Evolutionary conservation across 1,140 invertebrate genomes (phyloP), one percentile per base, ranked within the genome.

Genomic region (Diuraphis noxia): DNA sequence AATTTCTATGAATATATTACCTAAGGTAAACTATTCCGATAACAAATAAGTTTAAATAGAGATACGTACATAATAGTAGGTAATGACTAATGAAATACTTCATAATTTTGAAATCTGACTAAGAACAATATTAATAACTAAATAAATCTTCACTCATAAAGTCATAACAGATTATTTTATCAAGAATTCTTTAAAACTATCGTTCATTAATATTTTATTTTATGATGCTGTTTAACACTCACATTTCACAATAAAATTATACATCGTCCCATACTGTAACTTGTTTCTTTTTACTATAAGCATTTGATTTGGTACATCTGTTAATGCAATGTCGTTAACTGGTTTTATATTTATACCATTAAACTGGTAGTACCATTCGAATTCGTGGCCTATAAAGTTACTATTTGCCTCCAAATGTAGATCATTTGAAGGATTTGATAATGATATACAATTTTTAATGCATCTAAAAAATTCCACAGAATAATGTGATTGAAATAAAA

Each of bases 401-500:
- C 25, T 9, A 25, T 81, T 40, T 40, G 79, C 23, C 23, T 81
- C 79, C 79, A 81, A 81, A 81, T 81, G 36, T 25, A 81, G 25
- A 30, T 81, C 25, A 81, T 81, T 81, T 38, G 38, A 81, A 23
- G 79, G 79, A 81, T 81, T 81, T 38, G 79, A 81, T 81, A 81
- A 30, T 25, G 79, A 38, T 38, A 38, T 40, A 17, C 79, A 81
- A 40, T 81, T 81, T 81, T 81, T 81, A 25, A 81, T 81, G 9
- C 79, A 81, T 81, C 79, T 81, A 81, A 81, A 81, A 81, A 23
- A 21, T 23, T 34, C n/a, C 17, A 9, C 34, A 34, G 72, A 36
- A 79, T 79, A 36, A 36, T 79, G 13, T 4, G 13, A n/a, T n/a
- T 63, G 30, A 63, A 36, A 77, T 36, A 77, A 77, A 36, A 79